Percentiles rank a stretch among this genome's conserved stretches.
These are phyloP conservation scores for Himalopsyche kuldschensis DNA, from an alignment of 2,888 invertebrate genomes.

Conservation along the genomic window DNA sequence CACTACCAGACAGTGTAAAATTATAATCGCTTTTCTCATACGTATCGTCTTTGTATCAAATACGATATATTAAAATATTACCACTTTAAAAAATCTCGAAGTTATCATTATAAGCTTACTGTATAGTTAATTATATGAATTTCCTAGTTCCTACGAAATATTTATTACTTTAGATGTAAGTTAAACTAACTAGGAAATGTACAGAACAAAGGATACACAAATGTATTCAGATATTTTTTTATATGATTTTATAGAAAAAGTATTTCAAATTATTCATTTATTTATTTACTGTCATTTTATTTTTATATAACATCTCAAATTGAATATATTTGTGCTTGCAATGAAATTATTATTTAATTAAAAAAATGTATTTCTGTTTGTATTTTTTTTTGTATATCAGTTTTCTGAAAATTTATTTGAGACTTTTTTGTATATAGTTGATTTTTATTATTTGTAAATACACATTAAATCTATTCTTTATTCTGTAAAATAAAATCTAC, in stretches of 20 bases:
- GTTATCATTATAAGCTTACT: neutral
- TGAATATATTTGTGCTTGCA: neutral
- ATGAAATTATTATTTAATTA: neutral
- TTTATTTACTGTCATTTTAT: neutral
- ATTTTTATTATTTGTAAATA: conserved; percentile 23
- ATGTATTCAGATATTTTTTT: neutral
- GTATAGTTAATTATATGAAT: conserved; percentile 7
- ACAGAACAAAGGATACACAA: neutral
- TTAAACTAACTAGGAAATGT: neutral
- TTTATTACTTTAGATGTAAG: conserved; percentile 10
- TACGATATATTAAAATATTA: conserved; percentile 19
- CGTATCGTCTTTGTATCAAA: conserved; percentile 32
- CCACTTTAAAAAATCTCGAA: neutral
- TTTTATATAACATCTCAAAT: neutral
- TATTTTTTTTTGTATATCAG: neutral
- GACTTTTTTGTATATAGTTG: conserved; percentile 7
- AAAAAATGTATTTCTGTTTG: neutral
- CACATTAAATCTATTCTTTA: conserved; percentile 6
- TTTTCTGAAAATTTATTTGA: neutral
- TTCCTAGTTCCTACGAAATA: conserved; percentile 30
- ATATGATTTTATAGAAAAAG: neutral
- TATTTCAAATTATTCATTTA: neutral
- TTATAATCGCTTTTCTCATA: neutral
- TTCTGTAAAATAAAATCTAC: conserved; percentile 35
- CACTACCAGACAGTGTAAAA: neutral